These are phyloP conservation scores for Ostrea denselamellosa DNA, from an alignment of 1,140 invertebrate genomes.

Conservation along the genomic window DNA sequence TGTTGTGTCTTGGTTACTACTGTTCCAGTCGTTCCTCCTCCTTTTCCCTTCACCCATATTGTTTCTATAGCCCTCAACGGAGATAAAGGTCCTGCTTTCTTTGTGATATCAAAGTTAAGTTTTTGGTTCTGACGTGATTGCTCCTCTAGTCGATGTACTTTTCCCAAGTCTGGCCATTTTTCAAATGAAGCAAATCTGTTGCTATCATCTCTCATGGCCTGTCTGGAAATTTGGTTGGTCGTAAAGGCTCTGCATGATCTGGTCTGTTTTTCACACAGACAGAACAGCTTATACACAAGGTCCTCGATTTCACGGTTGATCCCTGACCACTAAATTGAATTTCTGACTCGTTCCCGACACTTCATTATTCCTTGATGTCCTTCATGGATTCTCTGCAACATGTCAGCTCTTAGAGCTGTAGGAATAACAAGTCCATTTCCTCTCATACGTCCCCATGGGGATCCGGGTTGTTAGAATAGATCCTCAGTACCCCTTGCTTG, in stretches of 20 bases:
- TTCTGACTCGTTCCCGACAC: constrained; percentile 49
- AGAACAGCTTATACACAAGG: constrained; percentile 27
- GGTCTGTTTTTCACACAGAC: constrained; percentile 37
- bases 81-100: not conserved
- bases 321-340: constrained; percentile 24
- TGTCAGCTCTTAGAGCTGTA: constrained; percentile 59
- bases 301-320: constrained; percentile 25
- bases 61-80: not conserved
- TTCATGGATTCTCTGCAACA: constrained; percentile 69
- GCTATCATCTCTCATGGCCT: not conserved
- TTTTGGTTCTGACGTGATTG: constrained; percentile 32
- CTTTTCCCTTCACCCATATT: constrained; percentile 15
- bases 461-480: too few relatives aligned
- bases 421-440: constrained; percentile 72
- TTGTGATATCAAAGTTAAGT: constrained; percentile 9
- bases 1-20: too few relatives aligned
- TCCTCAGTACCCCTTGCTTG: too few relatives aligned
- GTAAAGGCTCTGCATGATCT: constrained; percentile 31
- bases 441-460: too few relatives aligned
- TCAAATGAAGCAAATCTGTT: constrained; percentile 14
- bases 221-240: not conserved
- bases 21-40: too few relatives aligned
- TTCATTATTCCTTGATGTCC: constrained; percentile 70
- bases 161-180: not conserved
- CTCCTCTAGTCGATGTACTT: not conserved